phyloP scores from a whole-genome alignment of 2,888 invertebrate genomes.

The Siphonodentalium dalli region DNA sequence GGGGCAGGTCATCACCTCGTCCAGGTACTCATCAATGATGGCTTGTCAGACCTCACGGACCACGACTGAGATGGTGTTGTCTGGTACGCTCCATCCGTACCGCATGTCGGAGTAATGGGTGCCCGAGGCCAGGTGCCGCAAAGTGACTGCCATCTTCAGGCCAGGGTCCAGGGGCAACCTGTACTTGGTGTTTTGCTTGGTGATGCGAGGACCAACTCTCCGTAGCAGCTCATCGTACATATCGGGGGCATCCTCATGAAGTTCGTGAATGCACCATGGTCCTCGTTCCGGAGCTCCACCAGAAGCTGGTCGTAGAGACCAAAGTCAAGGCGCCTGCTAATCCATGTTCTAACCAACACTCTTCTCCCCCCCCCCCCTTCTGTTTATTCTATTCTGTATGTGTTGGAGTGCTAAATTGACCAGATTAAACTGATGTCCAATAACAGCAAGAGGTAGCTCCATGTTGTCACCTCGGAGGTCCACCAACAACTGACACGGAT shows the following conservation, averaged over 20 bases:
- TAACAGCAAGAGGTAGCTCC: no score
- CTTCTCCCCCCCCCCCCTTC: no score
- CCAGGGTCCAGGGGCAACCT: constrained; percentile 21
- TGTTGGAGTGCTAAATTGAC: no score
- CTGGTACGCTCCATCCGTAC: constrained; percentile 27
- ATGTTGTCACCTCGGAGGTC: no score
- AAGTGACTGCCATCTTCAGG: constrained; percentile 26
- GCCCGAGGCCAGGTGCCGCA: constrained; percentile 30
- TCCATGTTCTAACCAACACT: no score
- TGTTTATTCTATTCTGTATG: no score
- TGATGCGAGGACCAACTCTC: constrained; percentile 17
- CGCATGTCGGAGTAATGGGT: constrained; percentile 23
- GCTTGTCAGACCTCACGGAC: constrained; percentile 27
- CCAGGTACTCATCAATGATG: constrained; percentile 26
- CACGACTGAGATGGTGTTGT: constrained; percentile 11
- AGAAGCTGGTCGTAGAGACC: constrained; percentile 26
- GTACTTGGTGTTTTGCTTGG: constrained; percentile 17
- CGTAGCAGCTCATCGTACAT: constrained; percentile 24
- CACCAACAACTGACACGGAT: no score
- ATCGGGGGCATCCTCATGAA: constrained; percentile 31
- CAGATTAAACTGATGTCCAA: no score
- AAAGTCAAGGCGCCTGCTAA: constrained; percentile 14
- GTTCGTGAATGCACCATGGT: constrained; percentile 20
- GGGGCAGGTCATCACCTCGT: constrained; percentile 26
- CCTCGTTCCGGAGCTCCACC: constrained; percentile 26